Evolutionary conservation across 2,797 vertebrate genomes (phyloP).

Genomic region (Mionectes olivaceus): DNA sequence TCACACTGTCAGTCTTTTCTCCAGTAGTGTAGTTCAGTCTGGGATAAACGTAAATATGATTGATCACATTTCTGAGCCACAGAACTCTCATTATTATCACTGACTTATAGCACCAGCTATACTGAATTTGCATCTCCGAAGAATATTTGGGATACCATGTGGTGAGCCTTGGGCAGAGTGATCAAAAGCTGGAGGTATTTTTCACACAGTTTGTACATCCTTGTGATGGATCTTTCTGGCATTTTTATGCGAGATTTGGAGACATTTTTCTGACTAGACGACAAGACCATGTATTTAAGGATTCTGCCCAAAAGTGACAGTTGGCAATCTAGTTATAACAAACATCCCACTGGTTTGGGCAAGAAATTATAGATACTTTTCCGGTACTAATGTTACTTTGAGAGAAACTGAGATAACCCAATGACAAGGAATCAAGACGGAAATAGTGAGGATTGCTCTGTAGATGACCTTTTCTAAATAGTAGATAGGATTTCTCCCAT

Average conservation of each 20-base stretch:
- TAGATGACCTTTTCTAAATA: slow-evolving; percentile 33
- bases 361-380: slow-evolving; percentile 53
- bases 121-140: slow-evolving; percentile 39
- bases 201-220: slow-evolving; percentile 61
- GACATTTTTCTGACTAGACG: slow-evolving; percentile 65
- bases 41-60: background rate
- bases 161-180: slow-evolving; percentile 69
- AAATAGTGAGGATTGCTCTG: slow-evolving; percentile 6
- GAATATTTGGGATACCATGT: slow-evolving; percentile 71
- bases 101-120: slow-evolving; percentile 43
- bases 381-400: background rate
- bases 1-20: background rate
- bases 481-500: background rate
- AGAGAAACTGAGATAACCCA: slow-evolving; percentile 13
- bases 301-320: slow-evolving; percentile 70
- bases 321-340: slow-evolving; percentile 61
- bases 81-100: slow-evolving; percentile 48
- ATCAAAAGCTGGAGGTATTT: slow-evolving; percentile 71
- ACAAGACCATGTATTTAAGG: slow-evolving; percentile 62
- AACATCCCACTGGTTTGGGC: slow-evolving; percentile 45
- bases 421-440: background rate
- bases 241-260: slow-evolving; percentile 66
- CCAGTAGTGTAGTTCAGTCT: background rate
- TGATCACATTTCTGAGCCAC: slow-evolving; percentile 24
- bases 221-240: slow-evolving; percentile 70